Conservation (phyloP, 2,797 vertebrate species). For the Eulemur mongoz region DNA sequence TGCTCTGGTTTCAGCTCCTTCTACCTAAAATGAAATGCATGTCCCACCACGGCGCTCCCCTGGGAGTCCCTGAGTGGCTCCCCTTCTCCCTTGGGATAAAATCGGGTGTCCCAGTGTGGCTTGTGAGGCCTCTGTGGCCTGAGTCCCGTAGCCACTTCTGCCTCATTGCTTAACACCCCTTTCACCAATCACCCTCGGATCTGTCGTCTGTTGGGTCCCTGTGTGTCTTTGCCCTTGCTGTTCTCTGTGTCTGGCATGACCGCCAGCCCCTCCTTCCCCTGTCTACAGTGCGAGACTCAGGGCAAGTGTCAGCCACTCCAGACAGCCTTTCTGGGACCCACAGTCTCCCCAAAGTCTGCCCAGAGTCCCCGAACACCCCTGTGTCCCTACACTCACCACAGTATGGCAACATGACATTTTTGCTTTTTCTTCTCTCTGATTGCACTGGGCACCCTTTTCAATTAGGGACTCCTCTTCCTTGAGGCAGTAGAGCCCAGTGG, state of each 20-base stretch:
- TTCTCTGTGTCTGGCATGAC: not conserved
- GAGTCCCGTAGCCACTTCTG: too few species aligned
- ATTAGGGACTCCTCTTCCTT: not conserved
- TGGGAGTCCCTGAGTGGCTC: too few species aligned
- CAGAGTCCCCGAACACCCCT: rapidly evolving
- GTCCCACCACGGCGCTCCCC: not conserved
- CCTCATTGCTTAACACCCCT: rapidly evolving
- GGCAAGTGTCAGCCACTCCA: not conserved
- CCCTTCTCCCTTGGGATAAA: not conserved
- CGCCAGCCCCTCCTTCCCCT: not conserved
- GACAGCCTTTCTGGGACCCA: not conserved
- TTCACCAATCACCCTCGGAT: not conserved
- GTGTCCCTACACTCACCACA: rapidly evolving
- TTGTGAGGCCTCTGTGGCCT: not conserved
- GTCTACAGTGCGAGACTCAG: not conserved
- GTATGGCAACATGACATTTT: rapidly evolving
- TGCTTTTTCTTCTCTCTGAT: not conserved
- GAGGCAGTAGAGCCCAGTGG: rapidly evolving
- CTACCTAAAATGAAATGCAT: not conserved
- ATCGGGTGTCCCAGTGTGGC: not conserved
- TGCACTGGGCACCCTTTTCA: not conserved
- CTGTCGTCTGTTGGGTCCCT: not conserved
- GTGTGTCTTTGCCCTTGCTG: not conserved
- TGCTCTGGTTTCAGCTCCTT: not conserved
- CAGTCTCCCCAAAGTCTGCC: rapidly evolving